Evolutionary conservation across 1,140 invertebrate species (phyloP), one percentile per base, ranked within the genome.

Genomic region (Monomorium pharaonis): DNA sequence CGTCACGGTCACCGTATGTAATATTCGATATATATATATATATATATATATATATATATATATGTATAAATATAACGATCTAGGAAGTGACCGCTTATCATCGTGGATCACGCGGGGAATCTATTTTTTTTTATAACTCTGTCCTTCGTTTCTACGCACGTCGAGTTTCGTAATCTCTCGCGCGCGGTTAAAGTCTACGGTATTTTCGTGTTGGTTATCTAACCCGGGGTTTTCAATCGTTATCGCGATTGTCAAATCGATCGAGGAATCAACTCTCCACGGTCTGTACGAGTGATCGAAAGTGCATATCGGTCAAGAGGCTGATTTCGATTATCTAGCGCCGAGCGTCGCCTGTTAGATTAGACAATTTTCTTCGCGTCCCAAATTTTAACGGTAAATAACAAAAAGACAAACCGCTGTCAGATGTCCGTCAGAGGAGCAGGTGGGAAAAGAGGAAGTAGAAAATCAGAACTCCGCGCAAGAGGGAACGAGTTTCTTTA

Each of bases 241-340:
- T 84, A 77, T 75, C 81, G 7, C 21, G 72, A 63, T 75, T 77
- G 21, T 77, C 74, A 42, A 21, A 37, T 84, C 72, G 56, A 37
- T 47, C 37, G 42, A 33, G 51, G 24, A 37, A 24, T 14, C 24
- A 27, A 18, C 54, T 65, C n/a, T n/a, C n/a, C 65, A 44, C 63
- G 30, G 42, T 51, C 16, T 30, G 12, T 58, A 5, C 14, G 78
- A 42, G 33, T 74, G 78, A 83, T 83, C 51, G 63, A 56, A 44
- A 44, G 65, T 56, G 21, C 65, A 44, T 81, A 81, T 81, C 78
- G 78, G 78, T 83, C 78, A 83, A 83, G 51, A 16, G 37, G 44
- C 42, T 33, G 37, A 80, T 80, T 80, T 70, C 18, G 65, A 58
- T 83, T 58, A 74, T 74, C 78, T 74, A 16, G 1, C 27, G 44